These are phyloP conservation scores for Ophion costatus DNA, from an alignment of 2,888 invertebrate species.

Conservation along the genomic window DNA sequence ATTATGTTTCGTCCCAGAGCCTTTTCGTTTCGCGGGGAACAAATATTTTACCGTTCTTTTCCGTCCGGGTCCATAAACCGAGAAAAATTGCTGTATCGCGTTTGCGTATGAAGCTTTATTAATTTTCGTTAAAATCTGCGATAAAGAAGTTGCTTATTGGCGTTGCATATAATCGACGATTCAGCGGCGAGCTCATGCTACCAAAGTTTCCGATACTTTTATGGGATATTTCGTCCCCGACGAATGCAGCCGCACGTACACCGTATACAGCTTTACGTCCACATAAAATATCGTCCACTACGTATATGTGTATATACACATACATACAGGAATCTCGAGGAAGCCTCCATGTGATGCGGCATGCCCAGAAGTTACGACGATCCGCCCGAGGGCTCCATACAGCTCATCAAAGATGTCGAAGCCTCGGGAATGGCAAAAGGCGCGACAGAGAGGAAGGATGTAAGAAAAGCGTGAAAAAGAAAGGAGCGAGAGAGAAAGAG, in stretches of 20 bases:
- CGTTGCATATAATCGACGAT: neutral
- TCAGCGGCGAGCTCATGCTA: constrained; percentile 14
- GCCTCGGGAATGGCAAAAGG: constrained; percentile 27
- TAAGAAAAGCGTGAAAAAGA: constrained; percentile 51
- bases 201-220: constrained; percentile 34
- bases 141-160: constrained; percentile 8
- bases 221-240: constrained; percentile 17
- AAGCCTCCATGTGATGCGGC: constrained; percentile 23
- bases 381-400: constrained; percentile 30
- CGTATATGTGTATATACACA: neutral
- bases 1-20: too few species aligned
- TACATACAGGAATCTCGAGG: constrained; percentile 10
- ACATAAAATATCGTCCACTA: constrained; percentile 27
- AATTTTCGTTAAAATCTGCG: neutral
- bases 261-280: constrained; percentile 37
- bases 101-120: neutral
- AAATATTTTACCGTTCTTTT: too few species aligned
- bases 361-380: constrained; percentile 58
- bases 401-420: constrained; percentile 53
- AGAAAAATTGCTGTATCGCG: neutral
- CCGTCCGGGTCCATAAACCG: neutral
- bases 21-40: too few species aligned
- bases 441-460: constrained; percentile 17
- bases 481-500: constrained; percentile 57
- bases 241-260: constrained; percentile 44